Percentiles rank a stretch among this genome's conserved stretches.
Conservation (phyloP, 1,140 invertebrate genomes). For the Hycleus phaleratus region DNA sequence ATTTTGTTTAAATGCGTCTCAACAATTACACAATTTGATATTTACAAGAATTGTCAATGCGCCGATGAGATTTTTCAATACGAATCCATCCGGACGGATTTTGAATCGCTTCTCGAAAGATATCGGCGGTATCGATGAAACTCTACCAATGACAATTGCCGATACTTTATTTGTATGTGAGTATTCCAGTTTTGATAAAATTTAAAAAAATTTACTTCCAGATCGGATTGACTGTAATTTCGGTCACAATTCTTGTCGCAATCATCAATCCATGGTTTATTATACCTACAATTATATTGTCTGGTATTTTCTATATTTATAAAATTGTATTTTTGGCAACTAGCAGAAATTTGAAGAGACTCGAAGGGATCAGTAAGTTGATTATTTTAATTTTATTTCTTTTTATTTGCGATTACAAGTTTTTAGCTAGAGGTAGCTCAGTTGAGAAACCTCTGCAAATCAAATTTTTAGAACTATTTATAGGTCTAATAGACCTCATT, state of each 20-base stretch:
- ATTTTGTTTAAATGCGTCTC: conserved; percentile 72
- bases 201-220: conserved; percentile 13
- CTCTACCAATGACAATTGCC: conserved; percentile 43
- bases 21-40: conserved; percentile 55
- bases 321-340: conserved; percentile 68
- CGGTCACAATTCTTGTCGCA: conserved; percentile 20
- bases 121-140: conserved; percentile 37
- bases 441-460: neutral
- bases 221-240: conserved; percentile 19
- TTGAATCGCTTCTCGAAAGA: conserved; percentile 48
- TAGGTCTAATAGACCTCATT: neutral
- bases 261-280: conserved; percentile 66
- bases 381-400: too few relatives aligned
- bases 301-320: conserved; percentile 52
- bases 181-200: conserved; percentile 32
- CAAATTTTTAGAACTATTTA: neutral
- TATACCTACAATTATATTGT: conserved; percentile 58
- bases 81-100: conserved; percentile 46
- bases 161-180: conserved; percentile 61
- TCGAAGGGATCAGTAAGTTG: conserved; percentile 52
- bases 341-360: conserved; percentile 60
- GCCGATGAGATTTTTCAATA: conserved; percentile 51
- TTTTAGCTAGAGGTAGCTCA: too few relatives aligned
- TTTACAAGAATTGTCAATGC: conserved; percentile 51
- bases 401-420: too few relatives aligned